Base-by-base conservation (phyloP, 2,888 invertebrate species). In the Lithosia quadra region DNA sequence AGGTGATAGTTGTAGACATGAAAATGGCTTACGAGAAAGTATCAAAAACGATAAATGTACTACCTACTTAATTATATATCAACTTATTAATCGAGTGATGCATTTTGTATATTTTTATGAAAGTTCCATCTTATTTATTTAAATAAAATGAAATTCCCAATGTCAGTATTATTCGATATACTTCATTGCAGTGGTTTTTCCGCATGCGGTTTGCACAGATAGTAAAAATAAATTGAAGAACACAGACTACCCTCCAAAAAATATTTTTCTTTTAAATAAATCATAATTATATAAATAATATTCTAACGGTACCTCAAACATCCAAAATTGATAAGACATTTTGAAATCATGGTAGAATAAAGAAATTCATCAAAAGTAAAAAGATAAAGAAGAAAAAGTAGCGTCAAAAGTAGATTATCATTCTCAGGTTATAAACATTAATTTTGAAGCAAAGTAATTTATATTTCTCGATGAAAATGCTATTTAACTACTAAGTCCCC, bases 81-180 rank as follows among this genome's bases (percentile, higher is more conserved):
- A 69, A 73, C 63, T 39, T 58, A 63, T 64, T 79, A 70, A 70
- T 77, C 68, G 67, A 74, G 61, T 43, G 18, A 63, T 21, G 63
- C 63, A 64, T 67, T 67, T 39, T 55, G 61, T 49, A 68, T 53
- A 57, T 63, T 49, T 9, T 66, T 64, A 60, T 28, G 7, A 57
- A 49, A 67, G 75, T n/a, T 8, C n/a, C 8, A 73, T 69, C 68
- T 71, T 76, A 70, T 74, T 71, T 59, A 21, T 28, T 58, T n/a
- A 59, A 77, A 75, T 75, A 73, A 77, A 80, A 79, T 70, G 58
- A 72, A 73, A 78, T 69, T 68, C 24, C 5, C 69, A 63, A 59
- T 49, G 1, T 49, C n/a, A 18, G n/a, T 62, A 1, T 56, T 69
- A 70, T 75, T 80, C 71, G 73, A 70, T 36, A 62, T 57, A 33